A percentile compares a stretch with the other conserved stretches of the same genome.
These are phyloP conservation scores for Idris sp. DNA, from an alignment of 1,140 invertebrate genomes.

Conservation along the genomic window DNA sequence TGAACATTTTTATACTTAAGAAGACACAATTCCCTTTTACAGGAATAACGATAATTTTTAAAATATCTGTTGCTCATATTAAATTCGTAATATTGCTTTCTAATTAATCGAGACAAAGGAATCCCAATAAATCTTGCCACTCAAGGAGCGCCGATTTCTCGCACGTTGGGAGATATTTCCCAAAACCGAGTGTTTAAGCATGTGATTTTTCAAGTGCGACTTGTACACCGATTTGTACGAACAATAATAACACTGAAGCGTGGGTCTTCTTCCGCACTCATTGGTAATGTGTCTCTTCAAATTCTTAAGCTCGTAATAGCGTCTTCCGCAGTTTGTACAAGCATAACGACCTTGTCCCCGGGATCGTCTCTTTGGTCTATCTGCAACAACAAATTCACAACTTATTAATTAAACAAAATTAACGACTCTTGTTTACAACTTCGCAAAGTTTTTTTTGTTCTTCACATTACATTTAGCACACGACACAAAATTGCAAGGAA, in stretches of 20 bases:
- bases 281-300: constrained; percentile 71
- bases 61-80: too few species aligned
- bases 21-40: too few species aligned
- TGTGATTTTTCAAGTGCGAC: constrained; percentile 76
- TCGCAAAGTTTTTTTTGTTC: too few species aligned
- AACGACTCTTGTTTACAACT: too few species aligned
- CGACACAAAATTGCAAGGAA: too few species aligned
- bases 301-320: constrained; percentile 75
- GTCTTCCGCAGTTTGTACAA: constrained; percentile 73
- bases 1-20: too few species aligned
- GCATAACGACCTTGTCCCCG: constrained; percentile 71
- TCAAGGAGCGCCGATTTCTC: constrained; percentile 1
- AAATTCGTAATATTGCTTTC: too few species aligned
- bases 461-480: too few species aligned
- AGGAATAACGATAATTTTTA: too few species aligned
- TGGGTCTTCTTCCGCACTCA: constrained; percentile 81
- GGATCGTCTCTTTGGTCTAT: constrained; percentile 61
- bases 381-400: constrained; percentile 54
- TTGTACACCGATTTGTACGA: constrained; percentile 76
- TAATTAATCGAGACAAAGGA: too few species aligned
- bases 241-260: constrained; percentile 80
- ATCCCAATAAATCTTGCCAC: constrained; percentile 16
- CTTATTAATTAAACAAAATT: constrained; percentile 22
- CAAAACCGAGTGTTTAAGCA: constrained; percentile 66
- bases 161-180: constrained; percentile 17